Conservation (phyloP, 2,888 invertebrate genomes). For the Nemapogon koenigi region DNA sequence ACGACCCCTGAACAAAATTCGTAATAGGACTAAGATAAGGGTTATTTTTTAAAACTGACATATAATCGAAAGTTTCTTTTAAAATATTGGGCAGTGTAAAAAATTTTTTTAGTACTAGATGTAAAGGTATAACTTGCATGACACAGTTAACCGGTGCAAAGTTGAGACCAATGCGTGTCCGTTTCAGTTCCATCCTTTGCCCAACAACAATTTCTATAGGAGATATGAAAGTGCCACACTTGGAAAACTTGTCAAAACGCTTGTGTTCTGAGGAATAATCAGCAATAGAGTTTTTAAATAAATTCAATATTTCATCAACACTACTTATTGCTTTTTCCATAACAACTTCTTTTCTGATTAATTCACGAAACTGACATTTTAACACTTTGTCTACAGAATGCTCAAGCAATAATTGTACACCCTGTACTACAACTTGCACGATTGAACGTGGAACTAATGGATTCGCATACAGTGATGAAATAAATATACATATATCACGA, state of each 20-base stretch:
- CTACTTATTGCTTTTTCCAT: neutral
- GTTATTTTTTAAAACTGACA: constrained; percentile 1
- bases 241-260: constrained; percentile 3
- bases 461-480: constrained; percentile 1
- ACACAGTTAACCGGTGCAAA: constrained; percentile 1
- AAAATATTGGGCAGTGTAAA: neutral
- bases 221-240: constrained; percentile 7
- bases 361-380: too few relatives aligned
- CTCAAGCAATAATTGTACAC: neutral
- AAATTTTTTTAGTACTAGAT: constrained; percentile 1
- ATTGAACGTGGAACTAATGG: neutral
- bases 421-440: neutral
- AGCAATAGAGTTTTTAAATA: neutral
- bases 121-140: constrained; percentile 4
- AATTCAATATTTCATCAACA: neutral
- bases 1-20: constrained; percentile 5
- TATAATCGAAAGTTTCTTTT: constrained; percentile 2
- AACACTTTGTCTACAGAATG: too few relatives aligned
- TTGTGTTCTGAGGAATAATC: constrained; percentile 2
- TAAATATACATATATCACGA: neutral
- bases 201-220: constrained; percentile 10
- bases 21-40: neutral
- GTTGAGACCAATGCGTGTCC: neutral
- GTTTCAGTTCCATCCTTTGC: constrained; percentile 6
- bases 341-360: neutral